These are phyloP conservation scores for Atherinosoma microstoma DNA, from an alignment of 2,797 vertebrate genomes.

Conservation along the genomic window DNA sequence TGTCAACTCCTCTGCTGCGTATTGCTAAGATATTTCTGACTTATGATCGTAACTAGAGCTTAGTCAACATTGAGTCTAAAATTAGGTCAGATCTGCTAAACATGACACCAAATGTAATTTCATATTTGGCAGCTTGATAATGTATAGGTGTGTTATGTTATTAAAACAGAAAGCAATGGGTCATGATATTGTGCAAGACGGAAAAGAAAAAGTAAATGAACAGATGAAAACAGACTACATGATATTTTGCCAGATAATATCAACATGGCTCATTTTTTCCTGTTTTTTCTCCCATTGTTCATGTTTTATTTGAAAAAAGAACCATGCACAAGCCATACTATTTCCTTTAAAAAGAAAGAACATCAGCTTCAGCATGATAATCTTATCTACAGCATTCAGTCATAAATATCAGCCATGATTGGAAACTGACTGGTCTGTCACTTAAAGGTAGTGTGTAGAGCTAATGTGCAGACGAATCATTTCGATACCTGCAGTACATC, in stretches of 20 bases:
- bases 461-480: background rate
- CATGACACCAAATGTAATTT: background rate
- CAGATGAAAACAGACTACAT: background rate
- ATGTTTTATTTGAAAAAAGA: constrained; percentile 9
- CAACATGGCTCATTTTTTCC: background rate
- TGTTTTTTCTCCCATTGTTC: background rate
- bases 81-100: background rate
- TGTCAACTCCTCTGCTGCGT: background rate
- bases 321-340: background rate
- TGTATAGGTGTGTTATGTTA: too few relatives aligned
- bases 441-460: constrained; percentile 12
- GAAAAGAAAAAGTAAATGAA: background rate
- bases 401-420: background rate
- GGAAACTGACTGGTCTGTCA: constrained; percentile 5
- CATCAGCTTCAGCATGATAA: background rate
- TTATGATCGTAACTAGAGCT: background rate
- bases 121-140: background rate
- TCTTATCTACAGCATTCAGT: constrained; percentile 3
- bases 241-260: background rate
- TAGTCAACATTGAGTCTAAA: background rate
- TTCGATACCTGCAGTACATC: background rate
- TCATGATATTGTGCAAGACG: background rate
- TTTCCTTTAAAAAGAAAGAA: background rate
- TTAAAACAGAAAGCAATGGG: too few relatives aligned
- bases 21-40: background rate